A percentile compares a stretch with the other conserved stretches of the same genome.
phyloP scores from a whole-genome alignment of 2,888 invertebrate genomes.

The Tricholauxania praeusta region DNA sequence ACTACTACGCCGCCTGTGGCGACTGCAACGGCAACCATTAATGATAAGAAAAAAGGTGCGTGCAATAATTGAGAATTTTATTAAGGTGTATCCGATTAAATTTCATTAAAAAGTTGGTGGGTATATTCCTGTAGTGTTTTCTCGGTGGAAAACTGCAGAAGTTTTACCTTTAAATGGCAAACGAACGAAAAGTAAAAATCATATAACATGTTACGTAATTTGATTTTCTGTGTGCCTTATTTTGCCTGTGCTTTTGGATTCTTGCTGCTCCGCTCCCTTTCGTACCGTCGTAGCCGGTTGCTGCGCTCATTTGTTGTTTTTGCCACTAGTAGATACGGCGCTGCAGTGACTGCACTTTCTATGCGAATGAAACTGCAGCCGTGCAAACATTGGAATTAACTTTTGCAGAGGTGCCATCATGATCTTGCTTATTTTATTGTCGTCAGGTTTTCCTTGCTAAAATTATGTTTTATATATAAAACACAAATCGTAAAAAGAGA shows the following conservation, averaged over 20 bases:
- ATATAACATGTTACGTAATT: constrained; percentile 52
- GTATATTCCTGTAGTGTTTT: background rate
- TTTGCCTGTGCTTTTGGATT: background rate
- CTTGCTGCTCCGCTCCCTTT: background rate
- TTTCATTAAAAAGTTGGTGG: no score
- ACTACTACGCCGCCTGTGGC: constrained; percentile 47
- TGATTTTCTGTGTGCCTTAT: constrained; percentile 23
- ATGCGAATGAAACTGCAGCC: no score
- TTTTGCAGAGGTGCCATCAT: no score
- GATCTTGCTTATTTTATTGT: no score
- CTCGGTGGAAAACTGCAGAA: background rate
- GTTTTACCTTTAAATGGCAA: background rate
- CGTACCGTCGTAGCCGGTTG: constrained; percentile 2
- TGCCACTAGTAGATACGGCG: constrained; percentile 2
- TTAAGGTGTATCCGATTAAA: no score
- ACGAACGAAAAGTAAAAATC: constrained; percentile 41
- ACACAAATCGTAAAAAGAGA: no score
- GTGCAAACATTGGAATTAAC: no score
- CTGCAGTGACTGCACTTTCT: background rate
- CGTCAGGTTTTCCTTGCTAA: no score
- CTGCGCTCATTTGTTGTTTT: constrained; percentile 4
- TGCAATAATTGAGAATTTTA: constrained; percentile 25
- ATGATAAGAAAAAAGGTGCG: constrained; percentile 59
- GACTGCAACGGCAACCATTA: constrained; percentile 38
- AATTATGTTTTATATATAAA: no score